Evolutionary conservation across 2,888 invertebrate species (phyloP).

Genomic region (Platynereis dumerilii): DNA sequence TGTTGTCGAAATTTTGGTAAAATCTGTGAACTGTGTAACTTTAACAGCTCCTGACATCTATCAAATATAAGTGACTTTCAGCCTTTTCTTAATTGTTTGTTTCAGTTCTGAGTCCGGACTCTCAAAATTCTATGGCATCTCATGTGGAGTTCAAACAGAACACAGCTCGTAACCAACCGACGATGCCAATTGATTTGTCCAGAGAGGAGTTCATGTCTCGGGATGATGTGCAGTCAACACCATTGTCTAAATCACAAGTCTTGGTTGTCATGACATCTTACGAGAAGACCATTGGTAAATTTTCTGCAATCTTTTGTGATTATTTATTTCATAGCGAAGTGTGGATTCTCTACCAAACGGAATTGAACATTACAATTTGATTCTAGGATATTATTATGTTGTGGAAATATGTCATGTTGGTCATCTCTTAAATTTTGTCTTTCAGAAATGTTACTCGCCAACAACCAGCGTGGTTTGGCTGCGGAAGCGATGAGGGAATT

Average conservation of each 20-base stretch:
- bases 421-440: too few species aligned
- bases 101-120: too few species aligned
- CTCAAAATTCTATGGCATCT: constrained; percentile 32
- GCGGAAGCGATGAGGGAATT: constrained; percentile 62
- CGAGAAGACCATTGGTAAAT: constrained; percentile 59
- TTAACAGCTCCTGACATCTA: too few species aligned
- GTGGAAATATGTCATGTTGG: too few species aligned
- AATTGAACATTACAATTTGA: too few species aligned
- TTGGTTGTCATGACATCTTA: constrained; percentile 57
- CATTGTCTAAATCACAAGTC: constrained; percentile 56
- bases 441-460: constrained; percentile 56
- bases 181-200: constrained; percentile 53
- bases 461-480: constrained; percentile 55
- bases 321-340: too few species aligned
- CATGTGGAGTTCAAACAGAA: constrained; percentile 57
- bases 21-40: too few species aligned
- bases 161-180: constrained; percentile 55
- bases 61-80: too few species aligned
- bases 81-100: too few species aligned
- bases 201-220: constrained; percentile 47
- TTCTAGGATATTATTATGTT: too few species aligned
- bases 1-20: too few species aligned
- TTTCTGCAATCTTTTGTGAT: not conserved
- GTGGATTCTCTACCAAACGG: too few species aligned
- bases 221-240: constrained; percentile 55